Evolutionary conservation across 2,888 invertebrate species (phyloP).

Genomic region (Metalampra italica): DNA sequence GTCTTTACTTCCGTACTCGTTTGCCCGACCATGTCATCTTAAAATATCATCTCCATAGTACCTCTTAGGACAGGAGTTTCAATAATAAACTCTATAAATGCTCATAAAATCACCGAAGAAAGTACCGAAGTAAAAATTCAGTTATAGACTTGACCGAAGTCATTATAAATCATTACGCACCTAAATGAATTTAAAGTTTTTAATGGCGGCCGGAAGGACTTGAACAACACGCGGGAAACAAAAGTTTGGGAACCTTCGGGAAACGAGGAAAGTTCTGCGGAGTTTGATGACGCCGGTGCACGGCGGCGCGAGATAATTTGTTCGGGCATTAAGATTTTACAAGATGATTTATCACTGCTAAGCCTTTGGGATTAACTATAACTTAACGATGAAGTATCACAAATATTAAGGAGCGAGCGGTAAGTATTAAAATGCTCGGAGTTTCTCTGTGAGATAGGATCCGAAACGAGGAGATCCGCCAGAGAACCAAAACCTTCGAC

Average conservation of each 20-base stretch:
- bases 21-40: no score
- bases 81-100: no score
- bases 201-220: conserved; percentile 28
- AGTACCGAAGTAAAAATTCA: not conserved
- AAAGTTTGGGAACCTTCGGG: conserved; percentile 14
- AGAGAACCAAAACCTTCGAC: no score
- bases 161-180: conserved; percentile 15
- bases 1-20: no score
- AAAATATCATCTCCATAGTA: no score
- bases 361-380: not conserved
- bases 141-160: not conserved
- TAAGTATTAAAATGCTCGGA: no score
- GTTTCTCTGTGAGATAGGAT: no score
- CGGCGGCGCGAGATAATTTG: conserved; percentile 15
- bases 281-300: not conserved
- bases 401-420: no score
- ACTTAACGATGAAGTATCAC: not conserved
- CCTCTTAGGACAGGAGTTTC: no score
- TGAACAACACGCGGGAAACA: not conserved
- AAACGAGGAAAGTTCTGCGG: conserved; percentile 38
- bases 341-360: not conserved
- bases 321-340: conserved; percentile 10
- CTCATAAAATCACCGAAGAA: no score
- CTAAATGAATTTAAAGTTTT: conserved; percentile 51
- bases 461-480: no score